Conservation (phyloP, 2,113 vertebrate species). For the Gasterosteus nipponicus region DNA sequence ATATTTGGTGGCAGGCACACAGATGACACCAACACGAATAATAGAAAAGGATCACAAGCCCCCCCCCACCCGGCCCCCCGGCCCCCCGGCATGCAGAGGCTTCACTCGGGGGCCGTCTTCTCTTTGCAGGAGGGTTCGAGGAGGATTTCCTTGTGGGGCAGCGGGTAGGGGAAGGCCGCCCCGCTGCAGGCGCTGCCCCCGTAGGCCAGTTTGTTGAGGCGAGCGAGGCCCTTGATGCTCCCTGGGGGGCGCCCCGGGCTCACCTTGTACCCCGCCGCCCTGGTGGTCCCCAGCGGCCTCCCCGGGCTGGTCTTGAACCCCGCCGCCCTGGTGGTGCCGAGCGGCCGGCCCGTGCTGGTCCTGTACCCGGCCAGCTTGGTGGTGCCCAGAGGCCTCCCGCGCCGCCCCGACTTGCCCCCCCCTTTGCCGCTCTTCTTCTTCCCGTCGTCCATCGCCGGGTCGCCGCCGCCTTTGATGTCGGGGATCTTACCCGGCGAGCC, state of each 20-base stretch:
- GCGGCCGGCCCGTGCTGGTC: constrained; percentile 96
- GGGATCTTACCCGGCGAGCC: constrained; percentile 80
- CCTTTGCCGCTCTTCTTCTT: constrained; percentile 92
- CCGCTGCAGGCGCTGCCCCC: constrained; percentile 84
- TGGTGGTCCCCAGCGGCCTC: constrained; percentile 95
- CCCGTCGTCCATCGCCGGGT: constrained; percentile 86
- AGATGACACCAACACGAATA: constrained; percentile 58
- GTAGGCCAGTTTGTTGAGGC: constrained; percentile 93
- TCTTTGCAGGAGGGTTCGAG: constrained; percentile 88
- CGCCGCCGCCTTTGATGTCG: constrained; percentile 82
- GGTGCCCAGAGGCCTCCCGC: constrained; percentile 93
- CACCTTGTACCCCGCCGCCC: constrained; percentile 98
- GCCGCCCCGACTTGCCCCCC: constrained; percentile 90
- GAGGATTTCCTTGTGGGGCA: constrained; percentile 89
- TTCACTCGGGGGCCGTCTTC: constrained; percentile 87
- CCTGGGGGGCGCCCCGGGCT: constrained; percentile 97
- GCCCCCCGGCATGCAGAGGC: constrained; percentile 20
- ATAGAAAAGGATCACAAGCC: constrained; percentile 57
- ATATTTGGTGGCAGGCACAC: constrained; percentile 70
- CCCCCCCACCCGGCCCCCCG: constrained; percentile 23
- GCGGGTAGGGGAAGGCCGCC: constrained; percentile 91
- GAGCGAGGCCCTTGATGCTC: constrained; percentile 97
- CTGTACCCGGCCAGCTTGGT: constrained; percentile 97
- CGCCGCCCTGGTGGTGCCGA: constrained; percentile 97
- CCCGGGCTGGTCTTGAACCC: constrained; percentile 99